Evolutionary conservation across 2,888 invertebrate genomes (phyloP), one percentile per base, ranked within the genome.

Genomic region (Leptopterna dolabrata): DNA sequence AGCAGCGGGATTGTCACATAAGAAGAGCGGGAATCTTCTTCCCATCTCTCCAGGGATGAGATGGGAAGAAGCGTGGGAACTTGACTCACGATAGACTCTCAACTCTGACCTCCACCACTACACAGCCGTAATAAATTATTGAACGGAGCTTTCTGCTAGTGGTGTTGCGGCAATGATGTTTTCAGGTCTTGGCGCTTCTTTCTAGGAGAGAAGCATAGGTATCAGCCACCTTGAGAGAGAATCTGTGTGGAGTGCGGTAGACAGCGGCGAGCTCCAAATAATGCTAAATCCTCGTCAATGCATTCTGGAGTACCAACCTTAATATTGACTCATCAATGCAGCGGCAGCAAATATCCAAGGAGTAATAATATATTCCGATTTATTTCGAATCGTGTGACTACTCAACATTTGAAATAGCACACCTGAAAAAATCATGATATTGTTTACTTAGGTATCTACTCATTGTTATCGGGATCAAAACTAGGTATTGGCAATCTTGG

Each of bases 1-100:
- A 36, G 24, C 63, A 29, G 14, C 73, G 47, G 55, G 83, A 73
- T 45, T 85, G 85, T 85, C 85, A 73, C 85, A 85, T 73, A 73
- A 85, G 85, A 73, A 76, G 70, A 63, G 27, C 30, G 29, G 76
- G 30, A 29, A 30, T 16, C 41, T 11, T 14, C n/a, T 36, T 2
- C 9, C 3, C 36, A 36, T 14, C 51, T 19, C 29, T 29, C 16
- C 16, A 30, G 81, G 55, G 27, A 27, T 29, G 85, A 45, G 73
- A 43, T 73, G 55, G 73, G 85, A 85, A 85, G 85, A 73, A 85
- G 85, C 85, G 85, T 85, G 85, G 85, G 85, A 85, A 85, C 85
- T 85, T 85, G 85, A 85, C 85, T 85, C 85, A 73, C 85, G 85
- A 85, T 85, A 71, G 85, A 73, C 85, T 85, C 85, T 85, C 85